Evolutionary conservation across 2,888 invertebrate species (phyloP).

Genomic region (Phragmatobia fuliginosa): DNA sequence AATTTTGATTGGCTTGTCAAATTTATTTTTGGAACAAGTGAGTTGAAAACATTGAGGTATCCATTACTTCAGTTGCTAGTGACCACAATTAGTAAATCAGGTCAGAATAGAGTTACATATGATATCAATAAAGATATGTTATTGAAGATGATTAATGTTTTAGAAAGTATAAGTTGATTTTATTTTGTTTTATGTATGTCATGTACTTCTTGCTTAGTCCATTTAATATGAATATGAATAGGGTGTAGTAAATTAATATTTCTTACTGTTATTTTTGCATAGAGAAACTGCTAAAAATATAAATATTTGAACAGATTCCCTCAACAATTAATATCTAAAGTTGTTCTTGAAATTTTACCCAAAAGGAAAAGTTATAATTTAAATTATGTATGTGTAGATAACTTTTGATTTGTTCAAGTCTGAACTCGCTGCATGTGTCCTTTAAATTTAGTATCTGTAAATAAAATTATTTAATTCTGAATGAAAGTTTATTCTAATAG

Average conservation of each 20-base stretch:
- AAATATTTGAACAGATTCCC: no score
- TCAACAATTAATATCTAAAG: no score
- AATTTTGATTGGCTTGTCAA: constrained; percentile 72
- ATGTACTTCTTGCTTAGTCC: background rate
- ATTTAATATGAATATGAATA: background rate
- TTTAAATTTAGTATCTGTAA: background rate
- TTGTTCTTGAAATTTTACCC: no score
- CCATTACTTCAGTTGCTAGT: constrained; percentile 67
- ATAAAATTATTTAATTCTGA: background rate
- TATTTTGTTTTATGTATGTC: background rate
- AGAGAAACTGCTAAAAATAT: no score
- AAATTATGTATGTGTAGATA: no score
- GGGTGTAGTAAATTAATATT: background rate
- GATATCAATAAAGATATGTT: constrained; percentile 70
- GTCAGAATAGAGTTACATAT: constrained; percentile 56
- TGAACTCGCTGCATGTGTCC: background rate
- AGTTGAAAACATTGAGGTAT: constrained; percentile 66
- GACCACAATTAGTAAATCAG: constrained; percentile 54
- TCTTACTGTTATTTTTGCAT: no score
- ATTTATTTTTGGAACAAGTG: constrained; percentile 70
- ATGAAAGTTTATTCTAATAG: background rate
- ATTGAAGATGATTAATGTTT: constrained; percentile 60
- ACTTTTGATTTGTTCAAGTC: background rate
- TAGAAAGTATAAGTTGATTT: constrained; percentile 54
- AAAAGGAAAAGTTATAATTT: no score